Base-by-base conservation (phyloP, 2,113 vertebrate genomes). In the Clarias magur region DNA sequence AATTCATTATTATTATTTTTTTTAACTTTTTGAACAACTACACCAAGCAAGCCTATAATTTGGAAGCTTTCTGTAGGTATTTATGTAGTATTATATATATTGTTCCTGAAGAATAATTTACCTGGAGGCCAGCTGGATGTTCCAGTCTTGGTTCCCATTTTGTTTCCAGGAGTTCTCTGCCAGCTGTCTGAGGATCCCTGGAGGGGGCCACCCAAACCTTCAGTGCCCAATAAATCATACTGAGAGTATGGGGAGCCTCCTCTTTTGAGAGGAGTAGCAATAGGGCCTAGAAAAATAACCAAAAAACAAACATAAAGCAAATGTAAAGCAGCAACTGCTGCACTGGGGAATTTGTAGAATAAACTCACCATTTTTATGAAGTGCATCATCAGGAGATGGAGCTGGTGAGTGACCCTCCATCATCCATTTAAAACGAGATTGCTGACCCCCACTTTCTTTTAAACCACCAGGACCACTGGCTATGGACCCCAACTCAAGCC, bases 381-480 rank as follows among this genome's bases (percentile, higher is more conserved):
- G 96, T 89, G 91, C 94, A 90, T 96, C 96, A 90, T 99, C 97
- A 92, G 97, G 96, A 88, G 97, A 95, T 88, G 97, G 95, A 90
- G 97, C 96, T 84, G 97, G 96, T 17, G 94, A 94, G 87, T 98
- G 96, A 65, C 96, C 97, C 93, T 99, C 98, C 97, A 99, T 99
- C 97, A 99, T 99, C 95, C 97, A 97, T 91, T 99, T 99, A 93
- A 99, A 99, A 88, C 98, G 97, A 70, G 98, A 99, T 95, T 99
- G 95, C 94, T 94, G 97, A 27, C 89, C 94, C 81, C 96, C 97
- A 70, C 95, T 82, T 88, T 99, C 98, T 91, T 99, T 98, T 88
- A 96, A 91, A 42, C 91, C 86, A 17, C 92, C 92, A 70, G 92
- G 90, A 0, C 92, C 96, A 88, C 97, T 96, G 65, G 97, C 95